Evolutionary conservation across 2,888 invertebrate genomes (phyloP).

Genomic region (Synanthedon tipuliformis): DNA sequence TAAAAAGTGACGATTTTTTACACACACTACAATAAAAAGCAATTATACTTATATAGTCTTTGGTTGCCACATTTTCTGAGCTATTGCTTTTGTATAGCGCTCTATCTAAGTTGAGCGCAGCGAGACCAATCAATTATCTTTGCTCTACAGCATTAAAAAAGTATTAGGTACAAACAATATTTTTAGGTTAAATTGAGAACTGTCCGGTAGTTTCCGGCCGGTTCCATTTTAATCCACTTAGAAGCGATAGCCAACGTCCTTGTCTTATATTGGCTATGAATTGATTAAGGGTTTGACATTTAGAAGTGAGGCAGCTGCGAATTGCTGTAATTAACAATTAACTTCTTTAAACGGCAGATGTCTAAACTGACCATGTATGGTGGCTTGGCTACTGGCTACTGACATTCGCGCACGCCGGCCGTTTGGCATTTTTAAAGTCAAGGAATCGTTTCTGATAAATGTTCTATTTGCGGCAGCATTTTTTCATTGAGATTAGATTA

Average conservation of each 20-base stretch:
- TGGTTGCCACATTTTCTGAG: too few relatives aligned
- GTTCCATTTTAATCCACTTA: conserved; percentile 12
- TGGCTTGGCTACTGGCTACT: not conserved
- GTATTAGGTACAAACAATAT: too few relatives aligned
- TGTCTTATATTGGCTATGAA: conserved; percentile 32
- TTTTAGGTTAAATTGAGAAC: too few relatives aligned
- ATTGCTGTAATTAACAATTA: conserved; percentile 42
- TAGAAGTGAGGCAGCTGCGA: conserved; percentile 55
- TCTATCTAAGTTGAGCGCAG: too few relatives aligned
- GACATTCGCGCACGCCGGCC: conserved; percentile 15
- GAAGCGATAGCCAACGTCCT: conserved; percentile 28
- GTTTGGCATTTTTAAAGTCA: conserved; percentile 12
- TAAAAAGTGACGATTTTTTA: too few relatives aligned
- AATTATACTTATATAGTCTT: too few relatives aligned
- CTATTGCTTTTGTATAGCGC: too few relatives aligned
- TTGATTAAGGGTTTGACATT: conserved; percentile 58
- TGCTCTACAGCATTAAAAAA: too few relatives aligned
- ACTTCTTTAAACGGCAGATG: conserved; percentile 47
- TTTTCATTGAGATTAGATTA: too few relatives aligned
- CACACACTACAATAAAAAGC: too few relatives aligned
- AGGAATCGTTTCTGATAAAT: not conserved
- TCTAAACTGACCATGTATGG: conserved; percentile 10
- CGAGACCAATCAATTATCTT: too few relatives aligned
- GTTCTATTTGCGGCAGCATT: too few relatives aligned
- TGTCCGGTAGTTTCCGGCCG: conserved; percentile 8